A percentile compares a stretch with the other conserved stretches of the same genome.
Conservation (phyloP, 1,140 invertebrate species). For the Ips nitidus region DNA sequence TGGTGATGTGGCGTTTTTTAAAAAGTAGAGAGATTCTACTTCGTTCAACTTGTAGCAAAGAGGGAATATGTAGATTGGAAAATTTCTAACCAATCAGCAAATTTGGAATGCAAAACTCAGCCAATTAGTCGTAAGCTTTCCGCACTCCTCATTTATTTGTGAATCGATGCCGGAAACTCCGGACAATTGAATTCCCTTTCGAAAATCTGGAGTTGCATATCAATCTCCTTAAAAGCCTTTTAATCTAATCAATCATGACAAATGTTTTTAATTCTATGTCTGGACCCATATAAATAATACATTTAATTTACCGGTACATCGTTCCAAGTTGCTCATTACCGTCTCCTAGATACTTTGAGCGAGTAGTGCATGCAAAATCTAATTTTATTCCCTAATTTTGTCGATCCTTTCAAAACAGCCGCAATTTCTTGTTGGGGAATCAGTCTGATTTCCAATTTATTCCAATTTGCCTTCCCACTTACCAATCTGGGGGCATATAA, state of each 20-base stretch:
- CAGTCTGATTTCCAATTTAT: conserved; percentile 11
- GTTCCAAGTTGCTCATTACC: conserved; percentile 17
- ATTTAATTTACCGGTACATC: background rate
- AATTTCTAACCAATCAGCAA: too few species aligned
- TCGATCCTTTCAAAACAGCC: background rate
- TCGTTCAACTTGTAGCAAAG: too few species aligned
- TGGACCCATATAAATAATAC: background rate
- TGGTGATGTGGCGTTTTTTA: too few species aligned
- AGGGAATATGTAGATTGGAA: too few species aligned
- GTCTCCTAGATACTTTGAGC: conserved; percentile 7
- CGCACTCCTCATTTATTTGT: background rate
- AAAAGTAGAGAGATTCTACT: too few species aligned
- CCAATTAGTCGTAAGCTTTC: too few species aligned
- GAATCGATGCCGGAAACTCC: background rate
- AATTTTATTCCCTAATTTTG: conserved; percentile 27
- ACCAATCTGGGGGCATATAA: conserved; percentile 13
- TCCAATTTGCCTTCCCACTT: background rate
- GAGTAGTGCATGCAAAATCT: conserved; percentile 15
- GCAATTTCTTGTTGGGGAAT: background rate
- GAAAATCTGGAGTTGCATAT: conserved; percentile 3
- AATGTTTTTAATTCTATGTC: conserved; percentile 2
- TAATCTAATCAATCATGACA: conserved; percentile 15
- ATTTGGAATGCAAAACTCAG: too few species aligned
- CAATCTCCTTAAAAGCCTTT: conserved; percentile 17
- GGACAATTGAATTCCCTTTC: conserved; percentile 8